These are phyloP conservation scores for Plebejus anna DNA, from an alignment of 2,888 invertebrate species.

Conservation along the genomic window DNA sequence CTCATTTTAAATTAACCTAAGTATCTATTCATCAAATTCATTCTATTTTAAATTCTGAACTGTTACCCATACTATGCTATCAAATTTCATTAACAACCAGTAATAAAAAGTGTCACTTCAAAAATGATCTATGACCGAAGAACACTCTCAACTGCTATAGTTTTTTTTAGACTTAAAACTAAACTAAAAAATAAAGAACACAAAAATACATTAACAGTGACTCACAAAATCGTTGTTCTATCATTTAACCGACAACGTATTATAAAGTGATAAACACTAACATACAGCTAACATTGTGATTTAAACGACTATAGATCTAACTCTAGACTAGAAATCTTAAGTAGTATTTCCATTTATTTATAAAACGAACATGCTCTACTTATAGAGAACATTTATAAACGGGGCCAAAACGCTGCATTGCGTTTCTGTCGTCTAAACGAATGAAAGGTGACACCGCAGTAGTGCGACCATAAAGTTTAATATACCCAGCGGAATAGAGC, in stretches of 20 bases:
- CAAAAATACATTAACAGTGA: neutral
- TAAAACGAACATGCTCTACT: neutral
- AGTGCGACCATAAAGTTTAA: too few relatives aligned
- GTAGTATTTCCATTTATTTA: neutral
- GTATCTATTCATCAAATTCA: neutral
- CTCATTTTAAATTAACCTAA: neutral
- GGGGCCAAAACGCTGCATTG: too few relatives aligned
- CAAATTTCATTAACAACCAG: neutral
- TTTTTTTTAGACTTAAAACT: too few relatives aligned
- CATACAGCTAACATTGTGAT: neutral
- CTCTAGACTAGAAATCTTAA: slow-evolving; percentile 26
- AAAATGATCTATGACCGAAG: neutral
- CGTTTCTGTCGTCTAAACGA: too few relatives aligned
- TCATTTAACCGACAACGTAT: neutral
- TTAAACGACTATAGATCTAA: slow-evolving; percentile 11
- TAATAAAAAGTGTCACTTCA: neutral
- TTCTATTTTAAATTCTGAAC: neutral
- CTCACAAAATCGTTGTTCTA: neutral
- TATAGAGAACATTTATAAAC: neutral
- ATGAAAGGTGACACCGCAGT: too few relatives aligned
- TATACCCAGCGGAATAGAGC: too few relatives aligned
- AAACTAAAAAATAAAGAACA: neutral
- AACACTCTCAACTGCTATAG: neutral
- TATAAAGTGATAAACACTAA: neutral
- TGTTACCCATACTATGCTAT: neutral